Evolutionary conservation across 1,140 invertebrate genomes (phyloP).

Genomic region (Penaeus japonicus): DNA sequence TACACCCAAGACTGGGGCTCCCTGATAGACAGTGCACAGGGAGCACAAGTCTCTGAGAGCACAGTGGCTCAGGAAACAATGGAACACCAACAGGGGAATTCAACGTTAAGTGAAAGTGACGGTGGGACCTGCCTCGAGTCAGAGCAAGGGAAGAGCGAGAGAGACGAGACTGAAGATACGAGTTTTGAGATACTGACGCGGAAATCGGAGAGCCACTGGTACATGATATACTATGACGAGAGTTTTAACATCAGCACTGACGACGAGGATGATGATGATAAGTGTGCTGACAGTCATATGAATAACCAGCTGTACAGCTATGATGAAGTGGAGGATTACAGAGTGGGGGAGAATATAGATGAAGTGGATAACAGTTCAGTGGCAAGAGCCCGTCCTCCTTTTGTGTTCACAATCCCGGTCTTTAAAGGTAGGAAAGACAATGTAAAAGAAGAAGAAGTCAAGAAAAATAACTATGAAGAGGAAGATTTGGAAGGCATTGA

Average conservation of each 20-base stretch:
- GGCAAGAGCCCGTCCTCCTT: background rate
- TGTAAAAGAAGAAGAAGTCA: background rate
- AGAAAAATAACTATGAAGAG: too few species aligned
- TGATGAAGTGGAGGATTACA: background rate
- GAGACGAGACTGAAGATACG: background rate
- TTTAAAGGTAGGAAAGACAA: background rate
- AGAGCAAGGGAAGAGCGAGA: too few species aligned
- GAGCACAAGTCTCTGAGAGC: background rate
- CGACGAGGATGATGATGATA: slow-evolving; percentile 1
- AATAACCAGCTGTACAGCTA: background rate
- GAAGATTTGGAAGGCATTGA: too few species aligned
- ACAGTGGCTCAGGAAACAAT: too few species aligned
- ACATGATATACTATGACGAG: slow-evolving; percentile 51
- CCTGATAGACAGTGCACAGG: background rate
- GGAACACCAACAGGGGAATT: background rate
- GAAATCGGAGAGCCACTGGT: slow-evolving; percentile 46
- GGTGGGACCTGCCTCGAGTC: too few species aligned
- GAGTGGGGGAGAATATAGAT: too few species aligned
- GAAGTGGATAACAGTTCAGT: too few species aligned
- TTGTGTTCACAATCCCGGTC: background rate
- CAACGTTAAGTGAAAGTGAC: too few species aligned
- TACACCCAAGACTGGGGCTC: background rate
- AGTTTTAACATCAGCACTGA: slow-evolving; percentile 24
- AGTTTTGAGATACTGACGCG: slow-evolving; percentile 26
- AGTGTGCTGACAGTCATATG: background rate